A percentile compares a stretch with the other conserved stretches of the same genome.
phyloP scores from a whole-genome alignment of 2,113 vertebrate species.

The Oplegnathus fasciatus region DNA sequence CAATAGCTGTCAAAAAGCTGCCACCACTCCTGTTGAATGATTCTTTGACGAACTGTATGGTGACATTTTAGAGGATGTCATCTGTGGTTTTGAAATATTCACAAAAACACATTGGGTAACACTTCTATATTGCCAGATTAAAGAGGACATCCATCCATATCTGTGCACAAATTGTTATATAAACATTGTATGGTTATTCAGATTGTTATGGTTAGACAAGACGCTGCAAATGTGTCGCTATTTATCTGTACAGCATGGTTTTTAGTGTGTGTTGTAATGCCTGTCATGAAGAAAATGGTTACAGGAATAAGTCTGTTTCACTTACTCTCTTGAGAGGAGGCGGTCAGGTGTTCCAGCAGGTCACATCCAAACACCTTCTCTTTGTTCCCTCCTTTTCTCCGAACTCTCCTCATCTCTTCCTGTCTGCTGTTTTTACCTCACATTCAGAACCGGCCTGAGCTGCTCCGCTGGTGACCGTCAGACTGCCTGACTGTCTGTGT shows the following conservation, averaged over 20 bases:
- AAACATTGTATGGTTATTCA: no score
- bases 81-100: conserved; percentile 8
- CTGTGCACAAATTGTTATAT: not conserved
- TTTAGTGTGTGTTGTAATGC: not conserved
- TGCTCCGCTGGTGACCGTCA: conserved; percentile 2
- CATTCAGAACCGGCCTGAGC: conserved; percentile 67
- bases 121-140: not conserved
- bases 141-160: not conserved
- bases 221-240: not conserved
- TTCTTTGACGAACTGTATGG: no score
- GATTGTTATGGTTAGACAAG: not conserved
- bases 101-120: not conserved
- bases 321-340: conserved; percentile 90
- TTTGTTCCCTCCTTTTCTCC: conserved; percentile 87
- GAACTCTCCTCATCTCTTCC: conserved; percentile 87
- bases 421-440: conserved; percentile 57
- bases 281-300: not conserved
- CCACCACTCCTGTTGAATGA: not conserved
- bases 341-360: conserved; percentile 88
- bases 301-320: conserved; percentile 4
- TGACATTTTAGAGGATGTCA: not conserved
- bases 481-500: conserved; percentile 11
- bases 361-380: conserved; percentile 96
- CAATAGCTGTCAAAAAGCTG: not conserved
- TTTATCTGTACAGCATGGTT: not conserved